Percentiles rank a stretch among this genome's conserved stretches.
These are phyloP conservation scores for Mareca strepera DNA, from an alignment of 2,797 vertebrate species.

Conservation along the genomic window DNA sequence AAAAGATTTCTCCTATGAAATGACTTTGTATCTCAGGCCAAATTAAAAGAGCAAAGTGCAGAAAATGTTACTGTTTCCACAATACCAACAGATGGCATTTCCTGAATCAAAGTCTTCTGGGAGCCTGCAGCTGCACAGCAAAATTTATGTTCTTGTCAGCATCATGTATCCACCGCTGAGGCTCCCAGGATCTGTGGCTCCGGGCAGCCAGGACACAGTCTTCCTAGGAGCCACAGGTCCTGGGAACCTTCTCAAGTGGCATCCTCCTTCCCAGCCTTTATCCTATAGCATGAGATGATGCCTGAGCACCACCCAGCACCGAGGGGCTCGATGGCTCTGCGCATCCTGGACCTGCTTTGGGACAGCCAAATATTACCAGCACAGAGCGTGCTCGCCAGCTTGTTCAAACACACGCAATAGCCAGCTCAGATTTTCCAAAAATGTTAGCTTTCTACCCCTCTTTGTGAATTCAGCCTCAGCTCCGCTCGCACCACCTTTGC, in stretches of 20 bases:
- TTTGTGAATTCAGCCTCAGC: not conserved
- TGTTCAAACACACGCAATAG: not conserved
- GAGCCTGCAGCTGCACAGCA: slow-evolving; percentile 54
- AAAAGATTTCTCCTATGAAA: not conserved
- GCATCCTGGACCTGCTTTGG: not conserved
- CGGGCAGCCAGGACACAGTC: not conserved
- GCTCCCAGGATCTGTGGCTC: slow-evolving; percentile 10
- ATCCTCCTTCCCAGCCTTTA: not conserved
- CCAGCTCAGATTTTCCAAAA: not conserved
- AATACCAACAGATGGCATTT: slow-evolving; percentile 64
- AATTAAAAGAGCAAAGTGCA: not conserved
- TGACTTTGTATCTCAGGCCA: not conserved
- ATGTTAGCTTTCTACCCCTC: not conserved
- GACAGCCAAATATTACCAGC: not conserved
- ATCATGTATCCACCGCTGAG: slow-evolving; percentile 7
- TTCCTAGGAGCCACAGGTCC: not conserved
- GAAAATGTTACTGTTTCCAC: slow-evolving; percentile 22
- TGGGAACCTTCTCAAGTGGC: not conserved
- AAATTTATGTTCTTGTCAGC: slow-evolving; percentile 62
- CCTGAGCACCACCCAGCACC: not conserved
- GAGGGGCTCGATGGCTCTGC: not conserved
- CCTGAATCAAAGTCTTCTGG: slow-evolving; percentile 24
- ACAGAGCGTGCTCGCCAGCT: rapidly evolving
- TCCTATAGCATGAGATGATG: not conserved
- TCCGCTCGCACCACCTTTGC: not conserved